Percentiles rank a stretch among this genome's conserved stretches.
Evolutionary conservation across 2,113 vertebrate species (phyloP).

Genomic region (Oncorhynchus clarkii): DNA sequence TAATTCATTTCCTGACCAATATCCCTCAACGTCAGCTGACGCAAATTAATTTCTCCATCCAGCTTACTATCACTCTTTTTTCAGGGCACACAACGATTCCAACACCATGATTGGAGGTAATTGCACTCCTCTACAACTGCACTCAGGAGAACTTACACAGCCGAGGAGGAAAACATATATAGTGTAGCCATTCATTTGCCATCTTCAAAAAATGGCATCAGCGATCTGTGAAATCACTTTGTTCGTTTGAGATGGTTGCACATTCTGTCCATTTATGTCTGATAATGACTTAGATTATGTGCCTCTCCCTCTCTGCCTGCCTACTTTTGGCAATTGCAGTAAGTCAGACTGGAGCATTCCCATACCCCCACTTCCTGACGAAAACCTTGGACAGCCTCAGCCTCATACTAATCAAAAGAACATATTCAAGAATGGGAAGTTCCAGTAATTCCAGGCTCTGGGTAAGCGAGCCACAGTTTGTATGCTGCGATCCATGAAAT

Average conservation of each 20-base stretch:
- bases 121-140: constrained; percentile 63
- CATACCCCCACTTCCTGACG: constrained; percentile 50
- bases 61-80: constrained; percentile 40
- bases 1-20: constrained; percentile 29
- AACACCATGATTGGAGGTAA: constrained; percentile 56
- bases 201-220: constrained; percentile 78
- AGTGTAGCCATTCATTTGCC: constrained; percentile 76
- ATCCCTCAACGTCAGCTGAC: constrained; percentile 47
- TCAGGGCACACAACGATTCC: constrained; percentile 58
- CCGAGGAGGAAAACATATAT: constrained; percentile 60
- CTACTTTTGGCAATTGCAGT: constrained; percentile 65
- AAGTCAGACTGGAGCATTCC: constrained; percentile 61
- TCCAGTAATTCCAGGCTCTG: constrained; percentile 36
- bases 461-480: constrained; percentile 50
- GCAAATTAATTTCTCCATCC: constrained; percentile 37
- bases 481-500: constrained; percentile 65
- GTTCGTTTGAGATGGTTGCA: constrained; percentile 77
- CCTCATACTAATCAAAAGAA: constrained; percentile 60
- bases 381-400: constrained; percentile 31
- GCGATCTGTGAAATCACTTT: constrained; percentile 83
- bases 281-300: constrained; percentile 79
- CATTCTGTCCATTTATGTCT: constrained; percentile 79
- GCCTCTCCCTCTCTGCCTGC: constrained; percentile 63
- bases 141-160: constrained; percentile 62
- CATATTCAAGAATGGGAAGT: constrained; percentile 42